Conservation (phyloP, 1,140 invertebrate genomes). For the Drosophila takahashii region DNA sequence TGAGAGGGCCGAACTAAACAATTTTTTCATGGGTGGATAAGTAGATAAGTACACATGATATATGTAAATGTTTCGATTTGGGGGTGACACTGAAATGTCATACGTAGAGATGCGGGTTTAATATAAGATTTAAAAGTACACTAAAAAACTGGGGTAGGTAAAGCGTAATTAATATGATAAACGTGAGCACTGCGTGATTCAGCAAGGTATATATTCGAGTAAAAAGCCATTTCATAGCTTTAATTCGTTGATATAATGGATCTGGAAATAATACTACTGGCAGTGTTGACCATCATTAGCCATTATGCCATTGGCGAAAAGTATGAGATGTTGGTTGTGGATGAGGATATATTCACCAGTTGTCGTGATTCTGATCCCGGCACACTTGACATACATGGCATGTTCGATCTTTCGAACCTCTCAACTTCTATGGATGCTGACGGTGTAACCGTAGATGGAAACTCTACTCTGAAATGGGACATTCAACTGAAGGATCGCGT, state of each 20-base stretch:
- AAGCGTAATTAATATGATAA: background rate
- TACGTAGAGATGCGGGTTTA: too few species aligned
- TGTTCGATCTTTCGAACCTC: background rate
- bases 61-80: too few species aligned
- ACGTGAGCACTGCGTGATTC: background rate
- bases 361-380: conserved; percentile 4
- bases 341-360: background rate
- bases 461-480: background rate
- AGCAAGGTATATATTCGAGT: background rate
- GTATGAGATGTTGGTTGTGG: conserved; percentile 5
- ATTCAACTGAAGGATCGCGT: conserved; percentile 17
- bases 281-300: background rate
- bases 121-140: background rate
- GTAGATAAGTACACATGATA: too few species aligned
- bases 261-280: background rate
- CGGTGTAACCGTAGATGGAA: background rate
- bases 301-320: background rate
- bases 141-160: background rate
- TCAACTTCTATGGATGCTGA: background rate
- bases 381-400: background rate
- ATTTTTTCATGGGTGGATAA: too few species aligned
- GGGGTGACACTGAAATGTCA: too few species aligned
- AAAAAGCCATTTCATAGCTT: background rate
- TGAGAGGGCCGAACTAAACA: too few species aligned
- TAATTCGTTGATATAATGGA: background rate